Base-by-base conservation (phyloP, 2,797 vertebrate species). In the Mus spretus region DNA sequence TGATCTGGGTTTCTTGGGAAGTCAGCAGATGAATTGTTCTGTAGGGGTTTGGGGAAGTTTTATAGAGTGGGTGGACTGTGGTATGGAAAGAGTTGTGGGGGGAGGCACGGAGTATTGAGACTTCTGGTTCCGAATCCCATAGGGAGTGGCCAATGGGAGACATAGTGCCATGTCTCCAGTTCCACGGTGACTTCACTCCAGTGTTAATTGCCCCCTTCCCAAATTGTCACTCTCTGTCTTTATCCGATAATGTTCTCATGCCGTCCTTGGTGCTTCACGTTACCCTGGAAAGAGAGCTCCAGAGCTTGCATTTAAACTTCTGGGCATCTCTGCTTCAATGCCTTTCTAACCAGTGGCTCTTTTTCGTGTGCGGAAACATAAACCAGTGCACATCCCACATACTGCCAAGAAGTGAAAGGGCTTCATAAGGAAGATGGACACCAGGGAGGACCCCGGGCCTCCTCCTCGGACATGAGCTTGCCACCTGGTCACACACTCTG, bases 181-280 rank as follows among this genome's bases (percentile, higher is more conserved):
- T 91, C 74, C 78, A 61, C 61, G 28, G 72, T 74, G 61, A 80
- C 53, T 37, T 94, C 84, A 3, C 4, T 28, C 22, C 37, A 34
- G 55, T 63, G n/a, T 77, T 90, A 7, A n/a, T 72, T 82, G 47
- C 44, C 40, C 28, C 79, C 19, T 26, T 74, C 72, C 37, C 2
- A 7, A 4, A 85, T 75, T 59, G 55, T 89, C 83, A 82, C 72
- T 40, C n/a, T 80, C 57, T 92, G 78, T 75, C 91, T 90, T 85
- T 82, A 94, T 19, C 84, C 72, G 34, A 67, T 79, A 40, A 67
- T 59, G 24, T 93, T 40, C 67, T 72, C 88, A 87, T 63, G 95
- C 87, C 87, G 37, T 94, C 83, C 88, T 90, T 90, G 94, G 96
- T 87, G 65, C 97, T 98, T 97, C 81, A n/a, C 40, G 4, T 96